Evolutionary conservation across 2,888 invertebrate genomes (phyloP), one percentile per base, ranked within the genome.

Genomic region (Aleiodes alternator): DNA sequence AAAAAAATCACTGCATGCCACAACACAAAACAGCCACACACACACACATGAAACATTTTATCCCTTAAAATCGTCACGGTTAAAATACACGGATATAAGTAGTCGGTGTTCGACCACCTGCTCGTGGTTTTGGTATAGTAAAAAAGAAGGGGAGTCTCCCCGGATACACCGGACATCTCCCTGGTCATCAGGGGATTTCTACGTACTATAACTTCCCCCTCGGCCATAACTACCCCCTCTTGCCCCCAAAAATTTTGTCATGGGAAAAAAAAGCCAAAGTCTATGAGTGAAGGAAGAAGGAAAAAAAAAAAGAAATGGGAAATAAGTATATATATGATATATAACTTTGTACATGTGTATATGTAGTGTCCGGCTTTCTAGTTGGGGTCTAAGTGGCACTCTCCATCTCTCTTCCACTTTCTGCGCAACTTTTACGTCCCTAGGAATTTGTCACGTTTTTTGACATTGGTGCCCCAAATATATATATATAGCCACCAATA

Each of bases 61-160:
- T 75, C 34, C 50, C 71, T 71, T 23, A 68, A 75, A 68, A 56
- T 55, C 64, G 51, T 75, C 70, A 69, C 56, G 57, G 69, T 59
- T 59, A 66, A 74, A 31, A 61, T 56, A n/a, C 43, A 57, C 38
- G 55, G 68, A 57, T 59, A 43, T 57, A 70, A 66, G 75, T 50
- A 77, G 76, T 76, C 72, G 64, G 73, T 66, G 73, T 55, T 64
- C 16, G 68, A 76, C 80, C 80, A 80, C 80, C 80, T 80, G 80
- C 80, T 80, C 72, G 59, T 34, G 72, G 48, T 70, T 23, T 34
- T 53, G 38, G 38, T 34, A 34, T 55, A n/a, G 69, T 53, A 38
- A 34, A 53, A 23, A n/a, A 55, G 53, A 55, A 38, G 38, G 73
- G 38, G 23, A 64, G 64, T 64, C 29, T 59, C 77, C 77, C 73